These are phyloP conservation scores for Copidosoma aretas DNA, from an alignment of 2,888 invertebrate species.

Conservation along the genomic window DNA sequence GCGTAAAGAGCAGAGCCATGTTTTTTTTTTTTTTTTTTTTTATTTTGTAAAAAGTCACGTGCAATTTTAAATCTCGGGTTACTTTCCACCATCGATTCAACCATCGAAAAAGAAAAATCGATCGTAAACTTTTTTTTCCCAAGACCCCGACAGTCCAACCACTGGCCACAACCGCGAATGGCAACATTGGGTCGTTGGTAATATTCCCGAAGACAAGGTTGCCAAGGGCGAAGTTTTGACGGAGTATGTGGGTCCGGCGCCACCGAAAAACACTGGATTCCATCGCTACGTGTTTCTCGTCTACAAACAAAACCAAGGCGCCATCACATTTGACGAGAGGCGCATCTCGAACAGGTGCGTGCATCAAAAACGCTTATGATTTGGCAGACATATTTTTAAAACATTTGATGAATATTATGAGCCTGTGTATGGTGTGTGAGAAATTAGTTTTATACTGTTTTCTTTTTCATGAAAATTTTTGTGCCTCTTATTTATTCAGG, in stretches of 20 bases:
- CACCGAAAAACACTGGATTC: slow-evolving; percentile 53
- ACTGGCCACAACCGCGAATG: slow-evolving; percentile 58
- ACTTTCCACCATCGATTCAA: too few relatives aligned
- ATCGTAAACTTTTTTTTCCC: too few relatives aligned
- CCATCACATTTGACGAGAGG: slow-evolving; percentile 59
- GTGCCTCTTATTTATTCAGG: slow-evolving; percentile 45
- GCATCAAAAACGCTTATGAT: neutral
- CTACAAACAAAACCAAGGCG: slow-evolving; percentile 60
- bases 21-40: too few relatives aligned
- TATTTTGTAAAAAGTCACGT: too few relatives aligned
- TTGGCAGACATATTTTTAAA: too few relatives aligned
- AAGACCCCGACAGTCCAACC: slow-evolving; percentile 58
- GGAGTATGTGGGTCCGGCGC: slow-evolving; percentile 60
- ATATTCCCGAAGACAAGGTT: slow-evolving; percentile 60
- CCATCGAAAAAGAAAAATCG: too few relatives aligned
- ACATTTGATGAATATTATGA: too few relatives aligned
- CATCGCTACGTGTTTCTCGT: slow-evolving; percentile 60
- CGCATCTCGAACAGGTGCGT: slow-evolving; percentile 54
- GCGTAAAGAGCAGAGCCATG: too few relatives aligned
- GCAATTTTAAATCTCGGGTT: too few relatives aligned
- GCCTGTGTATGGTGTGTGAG: too few relatives aligned
- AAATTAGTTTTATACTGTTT: too few relatives aligned
- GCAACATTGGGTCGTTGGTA: slow-evolving; percentile 61
- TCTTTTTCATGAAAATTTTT: too few relatives aligned
- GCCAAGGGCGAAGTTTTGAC: slow-evolving; percentile 58